phyloP scores from a whole-genome alignment of 2,888 invertebrate species.

The Myopa testacea region DNA sequence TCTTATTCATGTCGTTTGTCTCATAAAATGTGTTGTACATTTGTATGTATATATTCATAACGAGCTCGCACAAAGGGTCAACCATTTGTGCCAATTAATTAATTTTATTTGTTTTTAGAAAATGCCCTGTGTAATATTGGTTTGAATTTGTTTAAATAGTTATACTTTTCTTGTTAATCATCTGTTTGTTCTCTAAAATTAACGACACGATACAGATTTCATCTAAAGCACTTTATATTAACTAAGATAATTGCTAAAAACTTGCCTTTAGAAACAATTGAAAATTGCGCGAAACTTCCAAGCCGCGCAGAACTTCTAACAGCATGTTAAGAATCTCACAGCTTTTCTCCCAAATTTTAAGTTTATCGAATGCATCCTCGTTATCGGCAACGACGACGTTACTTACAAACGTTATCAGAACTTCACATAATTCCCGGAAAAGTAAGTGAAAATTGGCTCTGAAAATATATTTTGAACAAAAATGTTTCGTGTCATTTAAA shows the following conservation, averaged over 20 bases:
- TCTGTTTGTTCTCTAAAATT: no score
- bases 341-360: slow-evolving; percentile 76
- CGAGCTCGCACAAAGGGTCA: no score
- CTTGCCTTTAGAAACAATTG: slow-evolving; percentile 74
- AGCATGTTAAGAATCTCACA: slow-evolving; percentile 75
- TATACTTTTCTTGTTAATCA: no score
- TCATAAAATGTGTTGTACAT: no score
- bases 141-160: no score
- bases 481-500: neutral
- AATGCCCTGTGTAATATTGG: no score
- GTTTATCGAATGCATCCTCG: slow-evolving; percentile 70
- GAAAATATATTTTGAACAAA: neutral
- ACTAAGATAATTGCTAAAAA: neutral
- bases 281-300: slow-evolving; percentile 75
- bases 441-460: slow-evolving; percentile 76
- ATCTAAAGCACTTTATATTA: no score
- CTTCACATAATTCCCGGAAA: slow-evolving; percentile 75
- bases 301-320: slow-evolving; percentile 75
- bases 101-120: no score
- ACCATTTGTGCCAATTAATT: no score
- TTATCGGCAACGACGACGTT: slow-evolving; percentile 70
- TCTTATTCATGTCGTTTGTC: no score
- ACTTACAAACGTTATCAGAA: slow-evolving; percentile 72
- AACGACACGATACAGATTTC: no score
- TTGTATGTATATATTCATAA: no score